phyloP scores from a whole-genome alignment of 2,113 vertebrate genomes.

The Emydura subglobosa region DNA sequence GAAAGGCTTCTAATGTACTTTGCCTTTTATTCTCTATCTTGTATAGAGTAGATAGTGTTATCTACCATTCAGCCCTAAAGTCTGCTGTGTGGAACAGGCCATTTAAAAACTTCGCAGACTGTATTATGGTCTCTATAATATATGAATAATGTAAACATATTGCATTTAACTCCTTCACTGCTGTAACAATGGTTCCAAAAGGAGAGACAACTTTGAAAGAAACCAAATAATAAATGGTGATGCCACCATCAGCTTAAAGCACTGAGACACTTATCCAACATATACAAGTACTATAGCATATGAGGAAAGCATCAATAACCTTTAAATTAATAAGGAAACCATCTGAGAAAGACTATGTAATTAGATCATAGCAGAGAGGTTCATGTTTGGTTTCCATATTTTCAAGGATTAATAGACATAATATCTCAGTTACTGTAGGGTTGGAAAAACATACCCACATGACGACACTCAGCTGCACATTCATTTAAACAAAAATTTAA shows the following conservation, averaged over 20 bases:
- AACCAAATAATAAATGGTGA: not conserved
- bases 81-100: not conserved
- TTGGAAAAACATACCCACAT: slow-evolving; percentile 66
- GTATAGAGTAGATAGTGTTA: not conserved
- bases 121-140: not conserved
- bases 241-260: slow-evolving; percentile 33
- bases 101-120: slow-evolving; percentile 25
- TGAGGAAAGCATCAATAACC: slow-evolving; percentile 52
- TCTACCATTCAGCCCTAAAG: not conserved
- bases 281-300: slow-evolving; percentile 32
- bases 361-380: slow-evolving; percentile 60
- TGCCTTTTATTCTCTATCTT: slow-evolving; percentile 33
- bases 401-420: slow-evolving; percentile 63
- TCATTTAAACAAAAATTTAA: slow-evolving; percentile 47
- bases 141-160: not conserved
- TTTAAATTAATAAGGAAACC: slow-evolving; percentile 68
- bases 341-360: slow-evolving; percentile 67
- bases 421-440: slow-evolving; percentile 74
- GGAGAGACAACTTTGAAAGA: not conserved
- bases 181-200: slow-evolving; percentile 14
- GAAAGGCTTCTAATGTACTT: slow-evolving; percentile 37
- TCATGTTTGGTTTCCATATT: slow-evolving; percentile 79
- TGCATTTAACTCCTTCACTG: slow-evolving; percentile 5
- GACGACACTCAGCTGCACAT: slow-evolving; percentile 64
- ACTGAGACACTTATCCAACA: not conserved